Base-by-base conservation (phyloP, 2,797 vertebrate genomes). In the Tinamus major region DNA sequence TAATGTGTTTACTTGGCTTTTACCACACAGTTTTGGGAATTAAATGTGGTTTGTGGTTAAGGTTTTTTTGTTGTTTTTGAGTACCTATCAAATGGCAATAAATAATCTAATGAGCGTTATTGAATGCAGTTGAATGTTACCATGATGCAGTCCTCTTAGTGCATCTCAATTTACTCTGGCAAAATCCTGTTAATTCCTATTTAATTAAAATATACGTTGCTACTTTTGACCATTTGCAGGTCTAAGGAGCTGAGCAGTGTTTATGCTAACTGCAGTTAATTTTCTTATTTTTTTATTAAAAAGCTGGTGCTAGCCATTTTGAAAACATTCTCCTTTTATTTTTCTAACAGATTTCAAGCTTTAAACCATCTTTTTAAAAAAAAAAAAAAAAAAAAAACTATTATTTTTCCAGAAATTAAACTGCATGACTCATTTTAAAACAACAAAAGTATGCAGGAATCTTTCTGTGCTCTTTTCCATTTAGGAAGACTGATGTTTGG, bases 1-100 rank as follows among this genome's bases (percentile, higher is more conserved):
- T 84, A 89, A 84, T 77, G 75, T 93, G 69, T 92, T 93, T 95
- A 87, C 63, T 95, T 95, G 92, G 84, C 79, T 94, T 92, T 92
- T 79, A 85, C 44, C 76, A 67, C 44, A 74, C 53, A 85, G 37
- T 85, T 91, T 80, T n/a, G 67, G 67, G 85, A 94, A 89, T 86
- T 88, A 82, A 93, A 92, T 91, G 84, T 85, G 82, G 86, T 53
- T 93, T 94, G 70, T 93, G 48, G 41, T 58, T 49, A 76, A 83
- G 84, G 64, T 61, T 68, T 44, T 44, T 68, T 95, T 75, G 61
- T 88, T 63, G 62, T 76, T n/a, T 56, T n/a, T 79, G 26, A 94
- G 77, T 92, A 79, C 53, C 77, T 93, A 3, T 68, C 85, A 92
- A 53, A 84, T 18, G 0, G 0, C 81, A 55, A 91, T 71, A 93